Evolutionary conservation across 1,140 invertebrate genomes (phyloP).

Genomic region (Drosophila insularis): DNA sequence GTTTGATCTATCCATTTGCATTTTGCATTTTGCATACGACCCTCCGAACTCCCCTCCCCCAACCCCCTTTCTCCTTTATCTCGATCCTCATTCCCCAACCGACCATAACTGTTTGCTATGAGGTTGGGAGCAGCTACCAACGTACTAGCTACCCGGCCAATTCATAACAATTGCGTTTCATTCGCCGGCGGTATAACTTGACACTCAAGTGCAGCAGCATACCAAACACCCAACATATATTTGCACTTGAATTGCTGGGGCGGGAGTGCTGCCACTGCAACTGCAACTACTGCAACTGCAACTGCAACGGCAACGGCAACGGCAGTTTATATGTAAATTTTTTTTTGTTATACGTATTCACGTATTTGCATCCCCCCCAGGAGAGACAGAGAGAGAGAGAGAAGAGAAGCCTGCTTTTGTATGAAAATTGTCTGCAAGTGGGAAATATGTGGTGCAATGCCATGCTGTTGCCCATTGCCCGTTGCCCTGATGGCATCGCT

Average conservation of each 20-base stretch:
- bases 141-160: slow-evolving; percentile 39
- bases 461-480: too few species aligned
- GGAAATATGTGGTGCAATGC: not conserved
- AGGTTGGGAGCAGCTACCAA: not conserved
- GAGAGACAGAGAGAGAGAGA: slow-evolving; percentile 9
- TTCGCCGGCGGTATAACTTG: slow-evolving; percentile 62
- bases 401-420: slow-evolving; percentile 30
- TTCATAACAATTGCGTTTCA: slow-evolving; percentile 78
- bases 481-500: not conserved
- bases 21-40: slow-evolving; percentile 34
- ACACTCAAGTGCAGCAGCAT: slow-evolving; percentile 71
- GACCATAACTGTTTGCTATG: slow-evolving; percentile 20
- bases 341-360: slow-evolving; percentile 46
- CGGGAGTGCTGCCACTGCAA: slow-evolving; percentile 26
- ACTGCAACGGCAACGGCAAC: slow-evolving; percentile 24
- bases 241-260: slow-evolving; percentile 70
- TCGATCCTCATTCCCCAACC: too few species aligned
- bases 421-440: slow-evolving; percentile 59
- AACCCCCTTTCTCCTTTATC: too few species aligned
- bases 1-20: slow-evolving; percentile 61
- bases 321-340: slow-evolving; percentile 75
- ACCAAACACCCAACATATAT: slow-evolving; percentile 62
- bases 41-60: not conserved
- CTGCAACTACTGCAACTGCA: slow-evolving; percentile 30
- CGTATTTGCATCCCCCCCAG: slow-evolving; percentile 59